Percentiles rank a stretch among this genome's conserved stretches.
Evolutionary conservation across 1,140 invertebrate genomes (phyloP).

Genomic region (Drosophila albomicans): DNA sequence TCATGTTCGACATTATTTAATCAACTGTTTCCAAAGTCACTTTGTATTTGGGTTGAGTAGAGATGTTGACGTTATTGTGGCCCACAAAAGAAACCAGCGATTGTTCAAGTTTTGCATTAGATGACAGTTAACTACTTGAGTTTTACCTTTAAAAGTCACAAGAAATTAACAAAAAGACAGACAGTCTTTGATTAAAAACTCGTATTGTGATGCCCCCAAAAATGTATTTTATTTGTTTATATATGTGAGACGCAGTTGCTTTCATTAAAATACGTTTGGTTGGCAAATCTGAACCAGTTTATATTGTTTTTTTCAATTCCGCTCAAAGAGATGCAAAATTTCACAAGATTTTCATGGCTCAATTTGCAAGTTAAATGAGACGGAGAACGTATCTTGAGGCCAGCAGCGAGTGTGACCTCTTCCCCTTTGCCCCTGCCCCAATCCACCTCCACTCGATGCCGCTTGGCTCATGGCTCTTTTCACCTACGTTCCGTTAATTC

Average conservation of each 20-base stretch:
- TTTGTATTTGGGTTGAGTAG: constrained; percentile 19
- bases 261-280: constrained; percentile 8
- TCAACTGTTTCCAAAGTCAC: background rate
- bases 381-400: constrained; percentile 47
- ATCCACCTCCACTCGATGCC: constrained; percentile 15
- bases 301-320: background rate
- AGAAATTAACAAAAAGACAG: constrained; percentile 26
- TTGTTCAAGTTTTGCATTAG: constrained; percentile 34
- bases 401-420: constrained; percentile 8
- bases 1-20: background rate
- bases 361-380: constrained; percentile 6
- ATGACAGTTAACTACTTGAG: constrained; percentile 12
- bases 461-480: constrained; percentile 38
- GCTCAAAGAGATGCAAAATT: constrained; percentile 13
- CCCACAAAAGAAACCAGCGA: constrained; percentile 16
- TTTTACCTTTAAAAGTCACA: constrained; percentile 14
- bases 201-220: constrained; percentile 10
- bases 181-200: constrained; percentile 16
- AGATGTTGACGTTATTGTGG: constrained; percentile 7
- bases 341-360: constrained; percentile 21
- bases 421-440: background rate
- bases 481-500: constrained; percentile 73
- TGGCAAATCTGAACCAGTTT: constrained; percentile 24
- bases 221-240: background rate
- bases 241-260: background rate